Evolutionary conservation across 1,140 invertebrate species (phyloP).

Genomic region (Oedothorax gibbosus): DNA sequence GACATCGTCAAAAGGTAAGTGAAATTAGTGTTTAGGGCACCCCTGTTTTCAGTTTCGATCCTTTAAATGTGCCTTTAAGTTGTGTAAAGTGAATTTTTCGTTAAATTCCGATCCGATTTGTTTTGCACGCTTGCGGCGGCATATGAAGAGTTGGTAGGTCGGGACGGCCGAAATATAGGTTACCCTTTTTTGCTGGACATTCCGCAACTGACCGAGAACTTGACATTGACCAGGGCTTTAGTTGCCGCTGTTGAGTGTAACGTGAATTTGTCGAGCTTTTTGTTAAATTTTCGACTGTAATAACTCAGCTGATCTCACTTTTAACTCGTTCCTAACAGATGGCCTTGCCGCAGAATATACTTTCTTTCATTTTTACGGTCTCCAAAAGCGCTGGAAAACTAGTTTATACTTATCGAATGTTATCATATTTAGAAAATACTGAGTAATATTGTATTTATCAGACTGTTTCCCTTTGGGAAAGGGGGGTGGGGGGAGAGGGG

Average conservation of each 20-base stretch:
- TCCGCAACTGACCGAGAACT: conserved; percentile 49
- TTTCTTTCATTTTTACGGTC: too few relatives aligned
- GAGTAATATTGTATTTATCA: not conserved
- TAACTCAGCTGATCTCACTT: not conserved
- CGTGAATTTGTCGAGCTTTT: too few relatives aligned
- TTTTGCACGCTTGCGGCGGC: conserved; percentile 39
- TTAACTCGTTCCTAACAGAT: conserved; percentile 1
- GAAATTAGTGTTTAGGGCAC: not conserved
- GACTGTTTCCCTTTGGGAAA: not conserved
- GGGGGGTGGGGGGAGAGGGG: not conserved
- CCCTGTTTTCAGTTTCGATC: not conserved
- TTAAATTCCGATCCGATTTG: not conserved
- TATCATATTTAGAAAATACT: not conserved
- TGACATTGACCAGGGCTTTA: conserved; percentile 38
- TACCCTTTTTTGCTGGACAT: conserved; percentile 15
- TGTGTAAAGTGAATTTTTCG: not conserved
- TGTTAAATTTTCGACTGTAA: not conserved
- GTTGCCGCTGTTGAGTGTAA: not conserved
- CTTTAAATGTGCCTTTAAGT: not conserved
- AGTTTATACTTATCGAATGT: not conserved
- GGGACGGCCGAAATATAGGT: conserved; percentile 43
- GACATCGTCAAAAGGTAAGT: conserved; percentile 34
- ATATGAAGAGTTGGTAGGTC: conserved; percentile 32
- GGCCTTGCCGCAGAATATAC: conserved; percentile 12
- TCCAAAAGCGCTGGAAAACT: too few relatives aligned